Conservation (phyloP, 2,113 vertebrate species). For the Diadophis punctatus region DNA sequence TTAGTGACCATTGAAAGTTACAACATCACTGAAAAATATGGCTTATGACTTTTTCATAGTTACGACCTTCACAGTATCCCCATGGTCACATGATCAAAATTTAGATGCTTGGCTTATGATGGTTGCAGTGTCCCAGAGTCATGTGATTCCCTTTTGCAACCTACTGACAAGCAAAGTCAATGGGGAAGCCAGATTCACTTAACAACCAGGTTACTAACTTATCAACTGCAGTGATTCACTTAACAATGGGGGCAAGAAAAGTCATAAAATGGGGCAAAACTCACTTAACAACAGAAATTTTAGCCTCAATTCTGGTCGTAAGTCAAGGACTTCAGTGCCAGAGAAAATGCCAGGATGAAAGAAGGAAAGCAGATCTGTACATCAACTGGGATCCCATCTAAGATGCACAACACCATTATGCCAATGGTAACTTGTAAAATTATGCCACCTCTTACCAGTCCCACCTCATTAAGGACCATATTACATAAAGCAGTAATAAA, state of each 20-base stretch:
- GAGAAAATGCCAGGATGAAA: neutral
- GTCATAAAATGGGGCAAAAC: neutral
- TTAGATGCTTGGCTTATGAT: neutral
- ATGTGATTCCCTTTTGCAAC: neutral
- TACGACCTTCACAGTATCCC: neutral
- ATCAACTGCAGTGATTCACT: neutral
- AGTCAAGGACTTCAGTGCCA: neutral
- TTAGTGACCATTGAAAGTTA: neutral
- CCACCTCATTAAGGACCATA: neutral
- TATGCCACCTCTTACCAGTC: neutral
- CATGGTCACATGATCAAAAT: neutral
- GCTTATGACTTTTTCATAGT: neutral
- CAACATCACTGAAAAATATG: neutral
- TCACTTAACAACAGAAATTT: neutral
- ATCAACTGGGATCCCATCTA: neutral
- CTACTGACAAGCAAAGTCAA: neutral
- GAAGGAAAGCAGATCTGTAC: neutral
- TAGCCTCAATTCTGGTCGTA: neutral
- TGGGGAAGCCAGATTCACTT: neutral
- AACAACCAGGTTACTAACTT: neutral
- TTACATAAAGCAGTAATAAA: neutral
- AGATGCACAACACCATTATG: neutral
- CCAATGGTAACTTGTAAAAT: neutral
- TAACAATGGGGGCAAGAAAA: neutral
- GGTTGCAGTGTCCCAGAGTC: neutral